A percentile compares a stretch with the other conserved stretches of the same genome.
These are phyloP conservation scores for Rutilus rutilus DNA, from an alignment of 2,113 vertebrate genomes.

Conservation along the genomic window DNA sequence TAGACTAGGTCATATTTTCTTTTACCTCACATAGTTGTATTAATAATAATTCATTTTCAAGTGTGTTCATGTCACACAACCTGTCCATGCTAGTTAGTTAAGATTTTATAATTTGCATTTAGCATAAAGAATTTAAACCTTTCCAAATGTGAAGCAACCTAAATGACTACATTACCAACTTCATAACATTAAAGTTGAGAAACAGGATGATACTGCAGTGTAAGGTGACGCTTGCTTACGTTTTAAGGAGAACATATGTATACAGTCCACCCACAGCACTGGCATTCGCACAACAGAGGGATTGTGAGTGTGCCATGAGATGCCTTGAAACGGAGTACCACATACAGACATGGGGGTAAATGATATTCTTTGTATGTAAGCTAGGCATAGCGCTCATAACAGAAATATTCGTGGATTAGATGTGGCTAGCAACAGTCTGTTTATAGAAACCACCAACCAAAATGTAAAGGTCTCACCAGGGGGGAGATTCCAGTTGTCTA, in stretches of 20 bases:
- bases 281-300: conserved; percentile 22
- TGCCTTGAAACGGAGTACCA: conserved; percentile 30
- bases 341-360: conserved; percentile 34
- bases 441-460: conserved; percentile 50
- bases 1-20: neutral
- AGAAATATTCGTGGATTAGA: conserved; percentile 32
- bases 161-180: neutral
- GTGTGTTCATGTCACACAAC: neutral
- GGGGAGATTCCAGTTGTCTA: conserved; percentile 79
- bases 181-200: neutral
- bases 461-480: conserved; percentile 74
- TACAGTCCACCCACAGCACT: conserved; percentile 23
- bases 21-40: neutral
- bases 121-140: neutral
- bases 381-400: conserved; percentile 3
- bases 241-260: conserved; percentile 24
- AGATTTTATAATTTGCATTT: neutral
- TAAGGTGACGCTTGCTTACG: neutral
- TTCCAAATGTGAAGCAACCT: neutral
- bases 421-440: conserved; percentile 44
- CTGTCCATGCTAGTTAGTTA: neutral
- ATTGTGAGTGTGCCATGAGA: conserved; percentile 11
- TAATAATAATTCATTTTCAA: neutral
- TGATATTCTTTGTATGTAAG: conserved; percentile 24
- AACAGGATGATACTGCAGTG: conserved; percentile 2